These are phyloP conservation scores for Suricata suricatta DNA, from an alignment of 2,113 vertebrate species.

Conservation along the genomic window DNA sequence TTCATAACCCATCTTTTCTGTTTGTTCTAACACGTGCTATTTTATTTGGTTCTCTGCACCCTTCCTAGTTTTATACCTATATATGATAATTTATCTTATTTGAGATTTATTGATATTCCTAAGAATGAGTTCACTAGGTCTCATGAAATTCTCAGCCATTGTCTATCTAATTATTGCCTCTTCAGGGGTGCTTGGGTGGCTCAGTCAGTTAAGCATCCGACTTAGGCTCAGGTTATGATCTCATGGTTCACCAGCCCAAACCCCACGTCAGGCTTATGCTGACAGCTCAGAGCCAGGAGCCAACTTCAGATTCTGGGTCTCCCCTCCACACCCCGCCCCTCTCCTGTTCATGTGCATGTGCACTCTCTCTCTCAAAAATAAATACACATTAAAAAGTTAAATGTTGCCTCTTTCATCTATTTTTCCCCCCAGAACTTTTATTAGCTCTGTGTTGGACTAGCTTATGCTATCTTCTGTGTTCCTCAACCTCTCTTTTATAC, in stretches of 20 bases:
- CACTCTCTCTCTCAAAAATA: too few relatives aligned
- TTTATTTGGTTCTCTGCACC: background rate
- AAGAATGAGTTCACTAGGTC: background rate
- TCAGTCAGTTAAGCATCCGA: too few relatives aligned
- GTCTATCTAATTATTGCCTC: background rate
- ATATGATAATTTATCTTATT: background rate
- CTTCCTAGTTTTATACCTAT: background rate
- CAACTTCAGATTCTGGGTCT: too few relatives aligned
- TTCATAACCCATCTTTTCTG: background rate
- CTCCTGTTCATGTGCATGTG: too few relatives aligned
- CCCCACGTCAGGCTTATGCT: too few relatives aligned
- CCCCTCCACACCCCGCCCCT: too few relatives aligned
- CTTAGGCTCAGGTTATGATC: too few relatives aligned
- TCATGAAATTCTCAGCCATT: background rate
- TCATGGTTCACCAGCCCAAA: too few relatives aligned
- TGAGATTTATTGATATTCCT: background rate
- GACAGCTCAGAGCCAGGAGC: too few relatives aligned
- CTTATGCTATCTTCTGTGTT: background rate
- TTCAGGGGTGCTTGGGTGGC: too few relatives aligned
- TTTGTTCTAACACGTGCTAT: background rate
- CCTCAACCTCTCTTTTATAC: background rate
- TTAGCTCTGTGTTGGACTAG: background rate
- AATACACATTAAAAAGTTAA: background rate
- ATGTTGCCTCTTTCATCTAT: background rate
- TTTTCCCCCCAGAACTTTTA: background rate